Conservation (phyloP, 2,888 invertebrate genomes). For the Aspidiotus destructor region DNA sequence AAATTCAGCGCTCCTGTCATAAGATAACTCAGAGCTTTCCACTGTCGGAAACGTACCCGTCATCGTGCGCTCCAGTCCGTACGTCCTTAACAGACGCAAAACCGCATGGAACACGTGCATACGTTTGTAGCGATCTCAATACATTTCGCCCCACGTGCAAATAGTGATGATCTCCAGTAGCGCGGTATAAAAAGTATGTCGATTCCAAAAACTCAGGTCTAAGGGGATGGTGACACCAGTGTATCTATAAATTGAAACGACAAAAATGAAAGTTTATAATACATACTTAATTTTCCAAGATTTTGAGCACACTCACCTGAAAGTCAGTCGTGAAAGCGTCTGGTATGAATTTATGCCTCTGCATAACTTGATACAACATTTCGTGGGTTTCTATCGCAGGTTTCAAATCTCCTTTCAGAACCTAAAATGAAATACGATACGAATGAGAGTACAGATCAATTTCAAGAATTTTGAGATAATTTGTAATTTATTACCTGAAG, state of each 20-base stretch:
- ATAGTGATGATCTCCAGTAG: conserved; percentile 93
- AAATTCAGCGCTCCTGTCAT: neutral
- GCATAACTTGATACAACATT: conserved; percentile 97
- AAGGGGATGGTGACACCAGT: conserved; percentile 96
- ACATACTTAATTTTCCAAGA: neutral
- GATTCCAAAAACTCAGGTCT: conserved; percentile 97
- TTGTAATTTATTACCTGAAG: conserved; percentile 59
- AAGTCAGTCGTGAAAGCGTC: conserved; percentile 98
- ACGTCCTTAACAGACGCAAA: conserved; percentile 97
- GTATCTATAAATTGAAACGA: conserved; percentile 54
- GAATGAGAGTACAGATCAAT: neutral
- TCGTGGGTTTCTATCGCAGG: conserved; percentile 99
- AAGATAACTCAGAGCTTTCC: neutral
- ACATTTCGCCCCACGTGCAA: conserved; percentile 83
- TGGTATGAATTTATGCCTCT: conserved; percentile 93
- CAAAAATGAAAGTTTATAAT: neutral
- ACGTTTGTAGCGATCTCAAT: conserved; percentile 75
- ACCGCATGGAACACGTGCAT: conserved; percentile 89
- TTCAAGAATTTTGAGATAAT: neutral
- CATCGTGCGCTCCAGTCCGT: conserved; percentile 54
- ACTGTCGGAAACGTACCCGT: conserved; percentile 37
- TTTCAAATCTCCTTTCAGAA: conserved; percentile 78
- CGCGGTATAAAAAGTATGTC: conserved; percentile 91
- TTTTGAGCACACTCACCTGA: conserved; percentile 48
- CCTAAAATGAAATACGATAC: conserved; percentile 42